Percentiles rank a stretch among this genome's conserved stretches.
Evolutionary conservation across 2,888 invertebrate species (phyloP).

Genomic region (Drosophila mercatorum): DNA sequence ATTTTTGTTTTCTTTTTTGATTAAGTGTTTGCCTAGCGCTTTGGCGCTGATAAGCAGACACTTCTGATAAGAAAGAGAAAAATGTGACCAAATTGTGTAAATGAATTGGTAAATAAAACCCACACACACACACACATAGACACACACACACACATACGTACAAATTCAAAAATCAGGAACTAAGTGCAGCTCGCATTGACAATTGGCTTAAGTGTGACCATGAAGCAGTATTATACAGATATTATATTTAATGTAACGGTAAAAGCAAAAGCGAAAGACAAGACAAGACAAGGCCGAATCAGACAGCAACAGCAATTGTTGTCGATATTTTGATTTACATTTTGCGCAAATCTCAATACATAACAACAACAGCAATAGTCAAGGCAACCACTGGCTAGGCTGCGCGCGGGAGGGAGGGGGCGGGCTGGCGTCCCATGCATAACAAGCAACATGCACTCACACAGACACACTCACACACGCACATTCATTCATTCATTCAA

Average conservation of each 20-base stretch:
- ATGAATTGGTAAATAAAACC: constrained; percentile 12
- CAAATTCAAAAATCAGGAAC: not conserved
- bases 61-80: constrained; percentile 8
- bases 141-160: not conserved
- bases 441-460: not conserved
- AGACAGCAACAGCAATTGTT: constrained; percentile 10
- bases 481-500: not conserved
- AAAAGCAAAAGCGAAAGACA: constrained; percentile 29
- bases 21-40: constrained; percentile 25
- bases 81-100: constrained; percentile 31
- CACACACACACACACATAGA: not conserved
- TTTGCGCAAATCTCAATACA: constrained; percentile 28
- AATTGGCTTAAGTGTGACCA: constrained; percentile 73
- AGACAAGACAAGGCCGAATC: constrained; percentile 36
- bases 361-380: constrained; percentile 22
- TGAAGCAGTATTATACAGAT: constrained; percentile 48
- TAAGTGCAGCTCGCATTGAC: constrained; percentile 30
- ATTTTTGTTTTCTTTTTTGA: constrained; percentile 15
- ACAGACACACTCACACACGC: not conserved
- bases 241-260: constrained; percentile 57
- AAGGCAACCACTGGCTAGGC: constrained; percentile 14
- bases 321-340: constrained; percentile 51
- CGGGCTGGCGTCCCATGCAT: not conserved
- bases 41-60: constrained; percentile 35
- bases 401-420: not conserved